Percentiles rank a stretch among this genome's conserved stretches.
Conservation (phyloP, 92 coral and sea anemone species). For the Pocillopora grandis region DNA sequence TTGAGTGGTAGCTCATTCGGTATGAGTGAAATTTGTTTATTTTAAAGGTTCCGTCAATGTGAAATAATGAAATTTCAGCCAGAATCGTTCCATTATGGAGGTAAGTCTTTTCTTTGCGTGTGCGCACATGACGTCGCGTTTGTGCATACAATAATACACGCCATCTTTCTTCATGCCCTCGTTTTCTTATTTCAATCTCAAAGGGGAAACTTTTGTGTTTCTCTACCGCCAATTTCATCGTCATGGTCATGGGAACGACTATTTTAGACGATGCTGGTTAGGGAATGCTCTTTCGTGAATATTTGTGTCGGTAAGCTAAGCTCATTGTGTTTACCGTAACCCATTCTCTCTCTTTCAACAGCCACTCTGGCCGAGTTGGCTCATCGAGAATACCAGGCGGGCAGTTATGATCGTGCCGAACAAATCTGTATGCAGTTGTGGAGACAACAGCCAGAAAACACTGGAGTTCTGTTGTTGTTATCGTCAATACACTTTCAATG, state of each 20-base stretch:
- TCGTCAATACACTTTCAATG: constrained; percentile 99
- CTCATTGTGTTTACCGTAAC: constrained; percentile 1
- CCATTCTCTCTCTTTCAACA: constrained; percentile 54
- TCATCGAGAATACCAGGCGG: constrained; percentile 99
- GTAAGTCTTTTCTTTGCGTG: constrained; percentile 96
- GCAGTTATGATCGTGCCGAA: constrained; percentile 98
- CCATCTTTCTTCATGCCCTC: constrained; percentile 84
- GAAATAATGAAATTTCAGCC: constrained; percentile 80
- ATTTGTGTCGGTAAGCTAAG: constrained; percentile 8
- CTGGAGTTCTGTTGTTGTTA: constrained; percentile 94
- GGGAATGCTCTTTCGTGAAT: constrained; percentile 31
- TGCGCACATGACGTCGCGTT: constrained; percentile 99
- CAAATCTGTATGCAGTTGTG: constrained; percentile 99
- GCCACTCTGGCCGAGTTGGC: constrained; percentile 99
- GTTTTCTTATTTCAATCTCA: constrained; percentile 76
- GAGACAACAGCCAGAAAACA: constrained; percentile 98
- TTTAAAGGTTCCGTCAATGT: neutral
- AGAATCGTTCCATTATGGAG: constrained; percentile 74
- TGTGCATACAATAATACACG: constrained; percentile 97
- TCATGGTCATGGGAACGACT: constrained; percentile 99
- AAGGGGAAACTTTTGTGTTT: constrained; percentile 71
- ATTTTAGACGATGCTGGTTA: constrained; percentile 94
- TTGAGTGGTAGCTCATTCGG: constrained; percentile 9
- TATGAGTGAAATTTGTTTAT: neutral
- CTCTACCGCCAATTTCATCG: constrained; percentile 57